Evolutionary conservation across 2,888 invertebrate genomes (phyloP).

Genomic region (Sarcophaga carnaria): DNA sequence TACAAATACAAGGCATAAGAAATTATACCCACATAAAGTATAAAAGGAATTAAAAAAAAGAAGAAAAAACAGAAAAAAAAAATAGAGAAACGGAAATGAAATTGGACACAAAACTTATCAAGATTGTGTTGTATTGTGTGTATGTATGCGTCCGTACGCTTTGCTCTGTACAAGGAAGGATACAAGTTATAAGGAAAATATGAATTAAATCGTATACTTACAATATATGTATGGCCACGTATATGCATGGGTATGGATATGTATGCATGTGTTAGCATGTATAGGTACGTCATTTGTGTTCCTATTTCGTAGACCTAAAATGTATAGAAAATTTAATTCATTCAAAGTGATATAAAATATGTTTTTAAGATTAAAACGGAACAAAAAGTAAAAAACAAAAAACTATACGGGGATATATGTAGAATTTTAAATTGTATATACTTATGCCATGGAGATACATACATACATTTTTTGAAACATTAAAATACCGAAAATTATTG

Average conservation of each 20-base stretch:
- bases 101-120: conserved; percentile 56
- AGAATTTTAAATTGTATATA: no score
- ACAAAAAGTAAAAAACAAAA: not conserved
- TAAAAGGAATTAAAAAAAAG: not conserved
- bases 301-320: not conserved
- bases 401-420: not conserved
- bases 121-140: conserved; percentile 37
- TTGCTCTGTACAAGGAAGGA: not conserved
- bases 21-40: conserved; percentile 65
- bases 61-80: not conserved
- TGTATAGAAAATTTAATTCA: conserved; percentile 39
- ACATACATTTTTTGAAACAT: conserved; percentile 1
- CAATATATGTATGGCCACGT: not conserved
- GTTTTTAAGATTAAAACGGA: conserved; percentile 21
- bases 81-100: conserved; percentile 16
- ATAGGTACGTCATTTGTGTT: not conserved
- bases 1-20: conserved; percentile 13
- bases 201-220: conserved; percentile 20
- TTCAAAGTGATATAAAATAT: conserved; percentile 30
- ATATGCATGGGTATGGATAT: not conserved
- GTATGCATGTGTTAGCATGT: conserved; percentile 4
- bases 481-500: conserved; percentile 24
- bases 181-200: conserved; percentile 18
- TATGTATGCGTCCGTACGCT: not conserved
- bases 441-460: not conserved